These are phyloP conservation scores for Sussaba pulchella DNA, from an alignment of 2,888 invertebrate species.

Conservation along the genomic window DNA sequence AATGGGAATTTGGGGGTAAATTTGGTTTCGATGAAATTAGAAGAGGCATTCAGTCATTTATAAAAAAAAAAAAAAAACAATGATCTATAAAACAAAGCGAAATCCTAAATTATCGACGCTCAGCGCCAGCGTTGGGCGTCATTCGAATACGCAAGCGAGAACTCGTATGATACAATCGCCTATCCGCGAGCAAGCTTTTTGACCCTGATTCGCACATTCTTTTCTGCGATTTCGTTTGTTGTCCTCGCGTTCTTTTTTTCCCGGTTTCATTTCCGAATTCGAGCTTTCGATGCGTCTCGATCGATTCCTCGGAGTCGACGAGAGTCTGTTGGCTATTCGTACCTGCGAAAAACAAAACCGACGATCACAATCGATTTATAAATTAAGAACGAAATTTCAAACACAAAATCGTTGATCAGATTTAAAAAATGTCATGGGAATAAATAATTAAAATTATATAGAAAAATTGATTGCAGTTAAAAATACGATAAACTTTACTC, in stretches of 20 bases:
- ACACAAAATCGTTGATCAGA: too few relatives aligned
- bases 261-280: conserved; percentile 75
- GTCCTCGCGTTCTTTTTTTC: conserved; percentile 79
- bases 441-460: too few relatives aligned
- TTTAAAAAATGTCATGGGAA: too few relatives aligned
- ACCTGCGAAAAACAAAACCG: background rate
- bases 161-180: conserved; percentile 79
- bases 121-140: conserved; percentile 52
- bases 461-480: too few relatives aligned
- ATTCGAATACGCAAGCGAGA: conserved; percentile 81
- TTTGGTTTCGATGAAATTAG: background rate
- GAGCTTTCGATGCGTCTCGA: conserved; percentile 55
- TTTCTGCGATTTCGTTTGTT: conserved; percentile 80
- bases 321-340: conserved; percentile 60
- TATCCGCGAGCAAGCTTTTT: conserved; percentile 78
- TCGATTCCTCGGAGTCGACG: conserved; percentile 70
- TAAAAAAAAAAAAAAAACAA: background rate
- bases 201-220: conserved; percentile 79
- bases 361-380: too few relatives aligned
- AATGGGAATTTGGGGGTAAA: background rate
- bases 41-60: conserved; percentile 13
- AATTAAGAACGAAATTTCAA: too few relatives aligned
- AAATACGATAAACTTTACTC: too few relatives aligned
- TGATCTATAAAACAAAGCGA: conserved; percentile 20
- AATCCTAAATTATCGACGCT: conserved; percentile 12